Percentiles rank a stretch among this genome's conserved stretches.
Conservation (phyloP, 2,113 vertebrate species). For the Fulica atra region DNA sequence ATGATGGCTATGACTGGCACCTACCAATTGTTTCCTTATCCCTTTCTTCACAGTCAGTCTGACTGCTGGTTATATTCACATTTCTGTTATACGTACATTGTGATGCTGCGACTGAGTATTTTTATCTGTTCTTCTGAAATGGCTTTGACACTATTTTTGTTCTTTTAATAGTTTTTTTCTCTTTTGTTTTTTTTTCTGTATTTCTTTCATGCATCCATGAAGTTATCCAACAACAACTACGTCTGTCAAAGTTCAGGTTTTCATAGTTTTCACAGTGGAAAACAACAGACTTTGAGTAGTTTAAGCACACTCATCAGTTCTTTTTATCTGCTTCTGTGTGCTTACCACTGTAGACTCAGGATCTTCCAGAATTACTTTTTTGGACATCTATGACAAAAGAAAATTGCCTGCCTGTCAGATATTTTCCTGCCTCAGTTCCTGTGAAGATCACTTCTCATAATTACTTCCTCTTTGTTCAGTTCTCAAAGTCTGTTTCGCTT, state of each 20-base stretch:
- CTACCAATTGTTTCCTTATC: background rate
- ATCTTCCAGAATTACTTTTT: background rate
- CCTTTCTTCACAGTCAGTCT: background rate
- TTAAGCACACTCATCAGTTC: background rate
- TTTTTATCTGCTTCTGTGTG: background rate
- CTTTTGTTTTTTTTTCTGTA: background rate
- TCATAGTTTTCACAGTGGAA: background rate
- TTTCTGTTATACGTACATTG: background rate
- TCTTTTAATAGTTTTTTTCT: background rate
- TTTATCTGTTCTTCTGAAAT: background rate
- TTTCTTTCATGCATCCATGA: background rate
- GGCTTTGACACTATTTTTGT: background rate
- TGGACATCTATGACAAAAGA: background rate
- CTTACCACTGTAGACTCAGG: background rate
- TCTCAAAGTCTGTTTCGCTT: background rate
- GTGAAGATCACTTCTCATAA: background rate
- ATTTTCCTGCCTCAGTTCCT: background rate
- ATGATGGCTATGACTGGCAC: background rate
- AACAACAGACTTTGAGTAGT: background rate
- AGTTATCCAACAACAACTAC: background rate
- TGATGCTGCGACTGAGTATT: background rate
- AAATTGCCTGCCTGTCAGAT: background rate
- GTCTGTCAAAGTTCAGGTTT: background rate
- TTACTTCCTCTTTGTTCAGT: background rate
- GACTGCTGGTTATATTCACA: background rate